Conservation (phyloP, 2,888 invertebrate species). For the Xestia xanthographa region DNA sequence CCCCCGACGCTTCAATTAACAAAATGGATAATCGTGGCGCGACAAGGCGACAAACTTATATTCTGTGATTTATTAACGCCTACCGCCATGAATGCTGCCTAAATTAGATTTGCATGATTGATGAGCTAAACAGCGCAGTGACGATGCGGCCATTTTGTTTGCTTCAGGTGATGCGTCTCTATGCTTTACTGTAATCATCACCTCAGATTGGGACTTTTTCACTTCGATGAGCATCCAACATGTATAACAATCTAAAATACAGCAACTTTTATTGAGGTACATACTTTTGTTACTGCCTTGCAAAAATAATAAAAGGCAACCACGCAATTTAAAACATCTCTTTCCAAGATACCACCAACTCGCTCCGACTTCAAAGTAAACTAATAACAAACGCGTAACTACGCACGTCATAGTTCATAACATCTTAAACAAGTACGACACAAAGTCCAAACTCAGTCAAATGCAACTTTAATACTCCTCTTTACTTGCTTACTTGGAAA, state of each 20-base stretch:
- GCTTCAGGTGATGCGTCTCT: constrained; percentile 1
- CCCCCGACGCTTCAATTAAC: constrained; percentile 84
- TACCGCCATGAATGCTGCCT: constrained; percentile 44
- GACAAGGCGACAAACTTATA: constrained; percentile 79
- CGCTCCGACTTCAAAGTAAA: constrained; percentile 20
- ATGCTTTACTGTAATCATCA: not conserved
- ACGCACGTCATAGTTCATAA: constrained; percentile 22
- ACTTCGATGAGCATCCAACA: not conserved
- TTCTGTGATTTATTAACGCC: constrained; percentile 73
- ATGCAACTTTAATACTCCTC: constrained; percentile 47
- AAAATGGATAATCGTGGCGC: constrained; percentile 82
- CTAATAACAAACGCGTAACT: constrained; percentile 18
- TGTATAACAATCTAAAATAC: not conserved
- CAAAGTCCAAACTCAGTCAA: constrained; percentile 45
- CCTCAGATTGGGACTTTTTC: no score
- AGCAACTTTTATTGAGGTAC: not conserved
- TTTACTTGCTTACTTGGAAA: constrained; percentile 47
- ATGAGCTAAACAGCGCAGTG: constrained; percentile 26
- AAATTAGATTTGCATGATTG: constrained; percentile 63
- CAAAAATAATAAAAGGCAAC: not conserved
- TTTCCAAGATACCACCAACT: constrained; percentile 10
- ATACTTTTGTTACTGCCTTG: not conserved
- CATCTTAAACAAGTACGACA: constrained; percentile 35
- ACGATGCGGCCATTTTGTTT: not conserved
- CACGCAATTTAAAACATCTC: not conserved